Evolutionary conservation across 2,888 invertebrate species (phyloP), one percentile per base, ranked within the genome.

Genomic region (Nomada hirtipes): DNA sequence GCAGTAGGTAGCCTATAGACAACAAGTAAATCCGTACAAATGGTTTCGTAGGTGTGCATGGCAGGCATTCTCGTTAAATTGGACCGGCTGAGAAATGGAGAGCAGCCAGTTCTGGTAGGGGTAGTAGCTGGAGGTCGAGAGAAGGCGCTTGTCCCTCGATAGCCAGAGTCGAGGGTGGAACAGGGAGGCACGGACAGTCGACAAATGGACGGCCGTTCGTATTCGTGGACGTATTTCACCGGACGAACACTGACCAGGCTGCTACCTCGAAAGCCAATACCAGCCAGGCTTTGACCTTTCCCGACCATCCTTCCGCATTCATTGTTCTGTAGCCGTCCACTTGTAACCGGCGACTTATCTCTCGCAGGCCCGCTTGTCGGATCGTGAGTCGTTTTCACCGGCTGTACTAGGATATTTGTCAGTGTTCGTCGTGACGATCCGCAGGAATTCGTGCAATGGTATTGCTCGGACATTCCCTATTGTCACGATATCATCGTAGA

Each of bases 191-290:
- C 76, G 57, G 92, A 92, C 92, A 90, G 88, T 79, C 87, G 88
- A 92, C 92, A 92, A 92, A 92, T 92, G 91, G 89, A 90, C 89
- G 86, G 82, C 86, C 91, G 90, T 91, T 90, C 91, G 88, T 91
- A 88, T 91, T 90, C 91, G 86, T 83, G 79, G 82, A 87, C 90
- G 89, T 90, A 91, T 91, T 92, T 91, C 89, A 90, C 89, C 76
- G 86, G 83, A 90, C 86, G 87, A 86, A 91, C 90, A 88, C 84
- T 89, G 88, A 88, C 90, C 91, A 87, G 87, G 65, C 77, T 76
- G 75, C 76, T 74, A 53, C 84, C 73, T 64, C 78, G 77, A 79
- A 84, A 86, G 85, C 86, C 86, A 87, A 88, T 88, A 88, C 79
- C 68, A 67, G 44, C 57, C 69, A 83, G 69, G 75, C 81, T 83